Evolutionary conservation across 1,140 invertebrate genomes (phyloP), one percentile per base, ranked within the genome.

Genomic region (Papilio machaon): DNA sequence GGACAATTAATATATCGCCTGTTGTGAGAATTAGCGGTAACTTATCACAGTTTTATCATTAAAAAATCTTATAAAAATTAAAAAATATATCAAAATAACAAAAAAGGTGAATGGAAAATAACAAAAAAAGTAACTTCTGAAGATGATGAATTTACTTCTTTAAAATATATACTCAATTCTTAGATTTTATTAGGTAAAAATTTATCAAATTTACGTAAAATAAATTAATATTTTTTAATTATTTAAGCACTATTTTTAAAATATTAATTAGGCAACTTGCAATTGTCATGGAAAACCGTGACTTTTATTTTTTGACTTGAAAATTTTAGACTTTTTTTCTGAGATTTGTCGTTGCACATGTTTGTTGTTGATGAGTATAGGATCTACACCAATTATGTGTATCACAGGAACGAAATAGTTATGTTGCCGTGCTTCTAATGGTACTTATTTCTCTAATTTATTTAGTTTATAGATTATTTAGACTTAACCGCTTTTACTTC

Each of bases 61-160:
- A 90, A 91, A 92, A 88, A 82, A 82, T 85, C 85, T 74, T 91
- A 87, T 91, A 92, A 91, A 92, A 92, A 85, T 76, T 79, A 87
- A 90, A 92, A 91, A 89, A 89, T 54, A 78, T 88, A 85, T 84
- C 81, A 92, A 92, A 91, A 89, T 83, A 82, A 87, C 84, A 89
- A 89, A 91, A 91, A 90, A 88, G 86, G 58, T 38, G 81, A 83
- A 83, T 85, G 85, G 82, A 92, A 92, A 91, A 89, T 82, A 82
- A 87, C 85, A 89, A 89, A 91, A 91, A 90, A 80, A 82, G 84
- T 88, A 85, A 89, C 89, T 90, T 90, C 83, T 87, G 85, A 83
- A 84, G 84, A 79, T 80, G 19, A 54, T 64, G 35, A 60, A 78
- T 79, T 35, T 70, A 70, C 64, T 38, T 70, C 64, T 15, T 70